phyloP scores from a whole-genome alignment of 1,140 invertebrate genomes.

The Wasmannia auropunctata region DNA sequence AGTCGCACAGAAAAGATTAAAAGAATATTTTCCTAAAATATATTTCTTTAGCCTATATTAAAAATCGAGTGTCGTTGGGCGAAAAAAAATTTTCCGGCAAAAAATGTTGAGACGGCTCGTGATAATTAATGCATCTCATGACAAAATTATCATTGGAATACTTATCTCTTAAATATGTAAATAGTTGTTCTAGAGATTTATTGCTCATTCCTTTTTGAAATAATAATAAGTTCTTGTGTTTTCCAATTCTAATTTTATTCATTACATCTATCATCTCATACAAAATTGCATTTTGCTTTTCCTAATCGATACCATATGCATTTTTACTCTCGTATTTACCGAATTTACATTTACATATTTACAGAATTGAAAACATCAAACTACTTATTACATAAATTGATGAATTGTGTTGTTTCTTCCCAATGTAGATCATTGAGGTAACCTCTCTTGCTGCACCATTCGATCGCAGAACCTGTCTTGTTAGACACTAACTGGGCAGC shows the following conservation, averaged over 20 bases:
- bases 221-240: neutral
- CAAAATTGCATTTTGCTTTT: neutral
- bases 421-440: neutral
- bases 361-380: neutral
- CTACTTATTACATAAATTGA: neutral
- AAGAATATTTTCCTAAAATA: neutral
- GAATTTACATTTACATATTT: neutral
- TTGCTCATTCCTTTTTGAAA: neutral
- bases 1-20: too few relatives aligned
- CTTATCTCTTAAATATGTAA: neutral
- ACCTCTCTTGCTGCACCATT: neutral
- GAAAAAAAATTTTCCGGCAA: neutral
- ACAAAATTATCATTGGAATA: neutral
- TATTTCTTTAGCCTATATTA: neutral
- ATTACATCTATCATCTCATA: neutral
- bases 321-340: neutral
- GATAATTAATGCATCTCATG: neutral
- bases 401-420: neutral
- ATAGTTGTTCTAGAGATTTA: neutral
- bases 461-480: neutral
- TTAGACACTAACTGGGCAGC: neutral
- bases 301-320: neutral
- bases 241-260: neutral
- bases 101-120: neutral
- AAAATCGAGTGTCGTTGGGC: neutral